Evolutionary conservation across 2,797 vertebrate genomes (phyloP).

Genomic region (Poecilia gillii): DNA sequence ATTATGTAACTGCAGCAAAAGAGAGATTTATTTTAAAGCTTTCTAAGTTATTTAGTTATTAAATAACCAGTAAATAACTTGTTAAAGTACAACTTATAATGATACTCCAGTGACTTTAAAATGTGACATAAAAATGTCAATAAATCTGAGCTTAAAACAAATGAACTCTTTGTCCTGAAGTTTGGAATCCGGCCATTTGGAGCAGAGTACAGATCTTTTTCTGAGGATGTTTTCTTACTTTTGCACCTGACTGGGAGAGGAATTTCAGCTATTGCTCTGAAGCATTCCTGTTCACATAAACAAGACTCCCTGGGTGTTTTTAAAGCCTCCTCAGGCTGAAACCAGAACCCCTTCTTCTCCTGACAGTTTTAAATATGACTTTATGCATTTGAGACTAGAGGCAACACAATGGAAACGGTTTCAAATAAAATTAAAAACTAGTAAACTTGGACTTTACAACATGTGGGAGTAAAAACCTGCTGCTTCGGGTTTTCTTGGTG

Average conservation of each 20-base stretch:
- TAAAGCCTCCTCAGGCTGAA: constrained; percentile 43
- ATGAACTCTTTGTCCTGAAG: neutral
- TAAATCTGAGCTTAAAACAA: constrained; percentile 30
- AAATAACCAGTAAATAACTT: neutral
- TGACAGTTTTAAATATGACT: constrained; percentile 41
- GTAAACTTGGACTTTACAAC: constrained; percentile 45
- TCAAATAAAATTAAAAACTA: constrained; percentile 9
- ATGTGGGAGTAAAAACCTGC: constrained; percentile 67
- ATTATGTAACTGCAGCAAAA: neutral
- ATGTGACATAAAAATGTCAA: constrained; percentile 6
- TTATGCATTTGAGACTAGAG: constrained; percentile 37
- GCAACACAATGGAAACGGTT: constrained; percentile 33
- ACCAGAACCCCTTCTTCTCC: constrained; percentile 13
- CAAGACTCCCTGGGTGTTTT: constrained; percentile 38
- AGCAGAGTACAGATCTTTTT: neutral
- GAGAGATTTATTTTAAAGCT: neutral
- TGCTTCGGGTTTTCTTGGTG: constrained; percentile 36
- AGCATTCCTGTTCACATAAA: constrained; percentile 40
- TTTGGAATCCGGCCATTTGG: neutral
- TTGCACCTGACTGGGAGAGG: constrained; percentile 53
- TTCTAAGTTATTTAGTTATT: neutral
- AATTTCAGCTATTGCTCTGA: constrained; percentile 36
- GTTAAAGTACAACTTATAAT: constrained; percentile 7
- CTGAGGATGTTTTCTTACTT: constrained; percentile 15
- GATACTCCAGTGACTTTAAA: neutral